Conservation (phyloP, 2,797 vertebrate genomes). For the Sciurus vulgaris region DNA sequence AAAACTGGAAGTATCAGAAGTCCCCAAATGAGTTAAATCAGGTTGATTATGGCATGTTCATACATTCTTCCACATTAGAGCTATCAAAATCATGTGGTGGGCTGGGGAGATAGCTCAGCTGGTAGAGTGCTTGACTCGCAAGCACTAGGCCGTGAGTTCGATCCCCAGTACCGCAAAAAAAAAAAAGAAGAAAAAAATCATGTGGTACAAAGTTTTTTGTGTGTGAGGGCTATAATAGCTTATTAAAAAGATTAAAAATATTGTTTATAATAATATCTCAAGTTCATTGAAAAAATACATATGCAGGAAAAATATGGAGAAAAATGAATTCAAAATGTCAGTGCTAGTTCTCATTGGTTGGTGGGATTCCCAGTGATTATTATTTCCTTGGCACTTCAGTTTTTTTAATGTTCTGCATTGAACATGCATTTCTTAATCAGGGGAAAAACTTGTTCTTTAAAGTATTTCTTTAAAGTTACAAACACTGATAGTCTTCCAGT, state of each 20-base stretch:
- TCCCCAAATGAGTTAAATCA: constrained; percentile 5
- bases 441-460: constrained; percentile 14
- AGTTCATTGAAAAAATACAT: background rate
- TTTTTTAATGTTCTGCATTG: background rate
- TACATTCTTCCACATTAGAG: background rate
- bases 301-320: background rate
- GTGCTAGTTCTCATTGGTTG: background rate
- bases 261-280: background rate
- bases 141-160: too few species aligned
- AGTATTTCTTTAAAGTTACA: background rate
- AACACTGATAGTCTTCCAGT: background rate
- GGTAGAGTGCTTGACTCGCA: too few species aligned
- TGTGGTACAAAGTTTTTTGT: constrained; percentile 26
- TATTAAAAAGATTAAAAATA: constrained; percentile 35
- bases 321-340: constrained; percentile 5
- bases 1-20: constrained; percentile 23
- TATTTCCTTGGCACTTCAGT: background rate
- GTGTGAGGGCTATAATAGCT: background rate
- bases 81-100: background rate
- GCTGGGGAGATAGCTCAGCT: too few species aligned
- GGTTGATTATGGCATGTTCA: background rate
- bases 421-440: constrained; percentile 36
- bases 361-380: background rate
- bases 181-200: too few species aligned
- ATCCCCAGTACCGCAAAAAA: too few species aligned